These are phyloP conservation scores for Caenorhabditis sp. DNA, from an alignment of 2,888 invertebrate species.

Conservation along the genomic window DNA sequence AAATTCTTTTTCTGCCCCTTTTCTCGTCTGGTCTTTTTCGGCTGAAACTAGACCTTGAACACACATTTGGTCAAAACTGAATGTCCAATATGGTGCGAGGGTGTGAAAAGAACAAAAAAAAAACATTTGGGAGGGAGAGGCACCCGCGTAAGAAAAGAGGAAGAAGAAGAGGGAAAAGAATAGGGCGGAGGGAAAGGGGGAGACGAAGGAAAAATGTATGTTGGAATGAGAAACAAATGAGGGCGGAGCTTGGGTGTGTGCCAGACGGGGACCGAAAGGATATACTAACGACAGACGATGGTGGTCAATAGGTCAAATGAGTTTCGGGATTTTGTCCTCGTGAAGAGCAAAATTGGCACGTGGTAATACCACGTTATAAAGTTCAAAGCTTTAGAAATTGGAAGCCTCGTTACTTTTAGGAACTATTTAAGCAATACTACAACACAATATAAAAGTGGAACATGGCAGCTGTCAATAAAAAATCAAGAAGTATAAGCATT, in stretches of 20 bases:
- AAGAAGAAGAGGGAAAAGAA: background rate
- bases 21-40: conserved; percentile 1
- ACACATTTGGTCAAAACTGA: background rate
- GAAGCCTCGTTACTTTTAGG: too few species aligned
- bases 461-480: too few species aligned
- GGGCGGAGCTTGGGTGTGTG: background rate
- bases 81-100: background rate
- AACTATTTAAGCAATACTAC: too few species aligned
- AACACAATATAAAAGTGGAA: too few species aligned
- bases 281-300: background rate
- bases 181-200: conserved; percentile 6
- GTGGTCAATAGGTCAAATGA: background rate
- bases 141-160: conserved; percentile 4
- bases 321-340: too few species aligned
- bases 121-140: conserved; percentile 17
- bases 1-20: too few species aligned
- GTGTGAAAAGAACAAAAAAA: conserved; percentile 12
- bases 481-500: too few species aligned
- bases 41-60: conserved; percentile 14
- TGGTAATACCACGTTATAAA: too few species aligned
- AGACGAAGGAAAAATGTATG: conserved; percentile 9
- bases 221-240: background rate
- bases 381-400: too few species aligned
- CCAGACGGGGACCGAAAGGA: background rate
- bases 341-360: too few species aligned